A percentile compares a stretch with the other conserved stretches of the same genome.
Evolutionary conservation across 2,888 invertebrate species (phyloP).

Genomic region (Bembecia ichneumoniformis): DNA sequence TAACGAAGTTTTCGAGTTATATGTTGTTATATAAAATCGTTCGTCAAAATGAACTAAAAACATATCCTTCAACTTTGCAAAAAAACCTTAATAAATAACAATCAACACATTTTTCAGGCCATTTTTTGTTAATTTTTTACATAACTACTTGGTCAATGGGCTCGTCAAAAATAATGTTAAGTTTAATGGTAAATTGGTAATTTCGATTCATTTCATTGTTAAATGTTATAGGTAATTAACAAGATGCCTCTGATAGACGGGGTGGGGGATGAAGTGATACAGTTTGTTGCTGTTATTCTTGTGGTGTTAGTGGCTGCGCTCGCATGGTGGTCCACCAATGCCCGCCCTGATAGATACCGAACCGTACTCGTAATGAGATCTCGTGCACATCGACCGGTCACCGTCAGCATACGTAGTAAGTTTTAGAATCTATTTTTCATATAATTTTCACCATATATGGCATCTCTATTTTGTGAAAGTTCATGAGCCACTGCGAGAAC

Average conservation of each 20-base stretch:
- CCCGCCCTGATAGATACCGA: constrained; percentile 76
- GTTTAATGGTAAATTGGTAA: no score
- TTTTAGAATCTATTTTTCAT: neutral
- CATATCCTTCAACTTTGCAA: neutral
- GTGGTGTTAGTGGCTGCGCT: constrained; percentile 74
- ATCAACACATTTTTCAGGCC: no score
- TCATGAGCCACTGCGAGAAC: no score
- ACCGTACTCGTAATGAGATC: constrained; percentile 77
- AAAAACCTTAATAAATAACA: no score
- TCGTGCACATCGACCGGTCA: constrained; percentile 45
- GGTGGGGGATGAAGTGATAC: constrained; percentile 86
- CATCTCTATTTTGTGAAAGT: no score
- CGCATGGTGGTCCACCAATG: constrained; percentile 85
- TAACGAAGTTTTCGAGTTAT: no score
- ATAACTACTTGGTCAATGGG: neutral
- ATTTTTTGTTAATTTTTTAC: no score
- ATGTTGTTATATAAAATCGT: no score
- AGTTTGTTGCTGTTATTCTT: constrained; percentile 75
- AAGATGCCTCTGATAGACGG: constrained; percentile 85
- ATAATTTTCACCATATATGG: no score
- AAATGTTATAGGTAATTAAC: constrained; percentile 5
- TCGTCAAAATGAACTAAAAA: no score
- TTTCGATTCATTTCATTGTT: neutral
- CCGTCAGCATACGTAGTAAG: constrained; percentile 46
- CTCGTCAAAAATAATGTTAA: no score